Evolutionary conservation across 1,140 invertebrate species (phyloP), one percentile per base, ranked within the genome.

Genomic region (Chelonus insularis): DNA sequence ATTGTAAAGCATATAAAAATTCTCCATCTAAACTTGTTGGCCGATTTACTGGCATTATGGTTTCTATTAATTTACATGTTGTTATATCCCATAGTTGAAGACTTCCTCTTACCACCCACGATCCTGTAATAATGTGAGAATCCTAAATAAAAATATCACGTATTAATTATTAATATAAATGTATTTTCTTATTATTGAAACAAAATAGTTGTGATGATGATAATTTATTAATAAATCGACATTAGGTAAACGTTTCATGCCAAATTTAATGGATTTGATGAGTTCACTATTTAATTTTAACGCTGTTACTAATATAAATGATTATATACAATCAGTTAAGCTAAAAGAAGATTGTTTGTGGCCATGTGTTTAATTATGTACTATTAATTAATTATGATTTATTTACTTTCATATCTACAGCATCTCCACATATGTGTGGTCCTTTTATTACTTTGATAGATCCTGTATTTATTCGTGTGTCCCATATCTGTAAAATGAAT

Each of bases 341-440:
- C 51, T 16, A 23, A 25, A 48, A 25, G n/a, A n/a, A n/a, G n/a
- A n/a, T n/a, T n/a, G n/a, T n/a, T n/a, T n/a, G n/a, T n/a, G n/a
- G n/a, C n/a, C n/a, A n/a, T n/a, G n/a, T n/a, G n/a, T n/a, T n/a
- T n/a, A n/a, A n/a, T n/a, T n/a, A n/a, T n/a, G n/a, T n/a, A n/a
- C n/a, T n/a, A n/a, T 18, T 7, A 16, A 18, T 20, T n/a, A 18
- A 45, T 18, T 18, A 20, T 45, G 2, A 12, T 45, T 25, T 45
- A 54, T 43, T 63, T 65, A 75, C 75, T 50, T 51, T 61, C 34
- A 73, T 45, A 52, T 79, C 76, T 16, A 79, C 69, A 6, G 75
- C 72, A 45, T 77, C 74, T 50, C 76, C 75, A 34, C 73, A 77
- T 21, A 79, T 74, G 41, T 73, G 69, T 39, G 74, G 73, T 16